A percentile compares a stretch with the other conserved stretches of the same genome.
phyloP scores from a whole-genome alignment of 2,797 vertebrate species.

The Varecia variegata region DNA sequence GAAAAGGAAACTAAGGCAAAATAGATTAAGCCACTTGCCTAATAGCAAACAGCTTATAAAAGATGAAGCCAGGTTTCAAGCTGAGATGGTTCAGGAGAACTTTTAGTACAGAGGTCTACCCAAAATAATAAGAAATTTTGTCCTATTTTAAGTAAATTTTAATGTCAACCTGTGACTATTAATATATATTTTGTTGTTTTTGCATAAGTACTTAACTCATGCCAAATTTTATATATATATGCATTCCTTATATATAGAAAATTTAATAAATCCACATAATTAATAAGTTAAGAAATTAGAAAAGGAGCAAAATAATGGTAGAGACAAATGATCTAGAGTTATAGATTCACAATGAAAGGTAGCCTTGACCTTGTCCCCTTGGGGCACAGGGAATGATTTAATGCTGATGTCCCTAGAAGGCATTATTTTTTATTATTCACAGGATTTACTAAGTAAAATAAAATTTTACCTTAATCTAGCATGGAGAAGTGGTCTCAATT shows the following conservation, averaged over 20 bases:
- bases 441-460: neutral
- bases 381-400: neutral
- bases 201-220: neutral
- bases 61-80: neutral
- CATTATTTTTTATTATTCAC: neutral
- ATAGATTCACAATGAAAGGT: neutral
- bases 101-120: neutral
- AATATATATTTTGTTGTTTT: neutral
- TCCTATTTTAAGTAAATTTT: neutral
- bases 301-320: neutral
- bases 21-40: neutral
- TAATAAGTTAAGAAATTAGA: neutral
- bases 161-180: neutral
- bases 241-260: neutral
- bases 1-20: neutral
- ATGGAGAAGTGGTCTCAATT: neutral
- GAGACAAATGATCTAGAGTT: neutral
- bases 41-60: neutral
- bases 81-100: neutral
- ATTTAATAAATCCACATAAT: neutral
- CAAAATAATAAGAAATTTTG: neutral
- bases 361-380: neutral
- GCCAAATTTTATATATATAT: neutral
- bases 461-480: neutral
- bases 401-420: neutral